A percentile compares a stretch with the other conserved stretches of the same genome.
These are phyloP conservation scores for Ooceraea biroi DNA, from an alignment of 1,140 invertebrate species.

Conservation along the genomic window DNA sequence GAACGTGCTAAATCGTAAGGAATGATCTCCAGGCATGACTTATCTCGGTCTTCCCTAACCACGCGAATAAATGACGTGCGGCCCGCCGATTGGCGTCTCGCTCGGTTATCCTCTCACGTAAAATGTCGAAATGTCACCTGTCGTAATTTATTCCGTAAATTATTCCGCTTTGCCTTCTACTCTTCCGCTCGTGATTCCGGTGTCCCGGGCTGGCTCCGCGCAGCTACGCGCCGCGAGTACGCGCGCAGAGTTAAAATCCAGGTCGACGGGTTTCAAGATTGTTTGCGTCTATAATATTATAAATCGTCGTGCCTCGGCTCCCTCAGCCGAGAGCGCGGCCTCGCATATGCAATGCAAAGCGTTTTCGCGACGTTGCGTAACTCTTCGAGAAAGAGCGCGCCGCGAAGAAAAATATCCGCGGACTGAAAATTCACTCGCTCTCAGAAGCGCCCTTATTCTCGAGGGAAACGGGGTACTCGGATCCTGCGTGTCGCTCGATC, in stretches of 20 bases:
- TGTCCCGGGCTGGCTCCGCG: not conserved
- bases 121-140: not conserved
- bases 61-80: constrained; percentile 31
- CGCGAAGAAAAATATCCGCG: not conserved
- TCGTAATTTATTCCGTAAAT: constrained; percentile 29
- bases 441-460: too few relatives aligned
- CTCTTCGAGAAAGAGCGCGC: not conserved
- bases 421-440: too few relatives aligned
- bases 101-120: constrained; percentile 13
- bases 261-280: constrained; percentile 40
- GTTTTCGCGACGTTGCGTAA: not conserved
- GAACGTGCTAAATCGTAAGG: constrained; percentile 59
- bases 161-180: constrained; percentile 38
- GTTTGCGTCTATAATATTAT: constrained; percentile 51
- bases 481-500: not conserved
- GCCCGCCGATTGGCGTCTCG: not conserved
- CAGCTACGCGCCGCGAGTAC: constrained; percentile 9
- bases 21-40: constrained; percentile 54
- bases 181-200: constrained; percentile 32
- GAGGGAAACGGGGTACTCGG: too few relatives aligned
- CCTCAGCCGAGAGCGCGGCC: not conserved
- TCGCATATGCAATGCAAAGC: constrained; percentile 7
- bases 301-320: constrained; percentile 26
- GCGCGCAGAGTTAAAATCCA: constrained; percentile 42
- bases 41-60: constrained; percentile 32